phyloP scores from a whole-genome alignment of 2,888 invertebrate genomes.

The Liopterus haemorrhoidalis region DNA sequence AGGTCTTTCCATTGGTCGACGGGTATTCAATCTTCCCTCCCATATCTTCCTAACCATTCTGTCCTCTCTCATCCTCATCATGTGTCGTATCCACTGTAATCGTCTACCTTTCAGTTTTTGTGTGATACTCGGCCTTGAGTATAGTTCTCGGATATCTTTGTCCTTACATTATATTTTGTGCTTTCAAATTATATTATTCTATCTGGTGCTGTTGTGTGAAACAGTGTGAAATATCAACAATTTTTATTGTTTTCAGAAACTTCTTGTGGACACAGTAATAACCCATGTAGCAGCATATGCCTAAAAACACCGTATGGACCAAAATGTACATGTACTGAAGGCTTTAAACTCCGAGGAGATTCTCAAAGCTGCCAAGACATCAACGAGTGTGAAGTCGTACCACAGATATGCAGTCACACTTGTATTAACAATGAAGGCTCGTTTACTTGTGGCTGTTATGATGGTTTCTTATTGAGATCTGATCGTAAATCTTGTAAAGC shows the following conservation, averaged over 20 bases:
- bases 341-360: constrained; percentile 52
- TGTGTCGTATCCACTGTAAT: too few relatives aligned
- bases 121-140: too few relatives aligned
- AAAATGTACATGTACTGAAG: constrained; percentile 57
- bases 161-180: neutral
- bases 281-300: constrained; percentile 55
- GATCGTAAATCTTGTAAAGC: constrained; percentile 66
- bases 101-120: too few relatives aligned
- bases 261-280: constrained; percentile 43
- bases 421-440: constrained; percentile 55
- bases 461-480: constrained; percentile 53
- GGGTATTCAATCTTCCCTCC: too few relatives aligned
- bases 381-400: constrained; percentile 60
- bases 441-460: constrained; percentile 55
- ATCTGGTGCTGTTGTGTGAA: neutral
- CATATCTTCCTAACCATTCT: too few relatives aligned
- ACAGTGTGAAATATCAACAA: neutral
- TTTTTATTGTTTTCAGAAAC: constrained; percentile 37
- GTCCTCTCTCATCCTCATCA: too few relatives aligned
- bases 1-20: too few relatives aligned
- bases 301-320: constrained; percentile 60
- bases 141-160: neutral
- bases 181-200: neutral
- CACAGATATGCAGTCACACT: constrained; percentile 58
- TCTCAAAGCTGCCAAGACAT: constrained; percentile 58